These are phyloP conservation scores for Exocentrus adspersus DNA, from an alignment of 2,888 invertebrate species.

Conservation along the genomic window DNA sequence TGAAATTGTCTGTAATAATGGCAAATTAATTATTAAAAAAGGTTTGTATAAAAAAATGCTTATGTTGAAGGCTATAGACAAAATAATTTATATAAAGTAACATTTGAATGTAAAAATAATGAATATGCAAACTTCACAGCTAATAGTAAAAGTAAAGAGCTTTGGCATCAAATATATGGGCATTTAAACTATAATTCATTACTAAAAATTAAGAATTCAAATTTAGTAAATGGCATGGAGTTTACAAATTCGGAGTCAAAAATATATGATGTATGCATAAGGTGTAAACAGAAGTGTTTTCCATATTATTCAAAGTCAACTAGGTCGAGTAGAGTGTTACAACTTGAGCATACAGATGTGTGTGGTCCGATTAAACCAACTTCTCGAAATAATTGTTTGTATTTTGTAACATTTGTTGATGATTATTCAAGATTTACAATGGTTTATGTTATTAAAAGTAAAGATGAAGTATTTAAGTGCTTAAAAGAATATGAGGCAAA, in stretches of 20 bases:
- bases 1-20: slow-evolving; percentile 19
- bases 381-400: slow-evolving; percentile 17
- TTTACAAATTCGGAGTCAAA: background rate
- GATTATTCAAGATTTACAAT: slow-evolving; percentile 23
- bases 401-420: slow-evolving; percentile 21
- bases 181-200: slow-evolving; percentile 20
- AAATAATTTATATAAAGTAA: slow-evolving; percentile 5
- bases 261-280: slow-evolving; percentile 16
- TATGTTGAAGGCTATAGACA: slow-evolving; percentile 13
- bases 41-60: slow-evolving; percentile 2
- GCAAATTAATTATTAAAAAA: slow-evolving; percentile 26
- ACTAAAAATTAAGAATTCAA: slow-evolving; percentile 12
- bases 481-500: slow-evolving; percentile 22
- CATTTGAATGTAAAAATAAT: background rate
- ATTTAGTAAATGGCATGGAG: slow-evolving; percentile 18
- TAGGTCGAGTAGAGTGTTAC: background rate
- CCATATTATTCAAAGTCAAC: slow-evolving; percentile 4
- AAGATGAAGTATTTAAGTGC: slow-evolving; percentile 17
- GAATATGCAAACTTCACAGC: slow-evolving; percentile 1
- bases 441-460: slow-evolving; percentile 19
- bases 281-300: slow-evolving; percentile 9
- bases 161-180: slow-evolving; percentile 24
- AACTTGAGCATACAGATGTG: slow-evolving; percentile 5
- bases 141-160: background rate
- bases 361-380: background rate